Evolutionary conservation across 2,113 vertebrate genomes (phyloP).

Genomic region (Neogale vison): DNA sequence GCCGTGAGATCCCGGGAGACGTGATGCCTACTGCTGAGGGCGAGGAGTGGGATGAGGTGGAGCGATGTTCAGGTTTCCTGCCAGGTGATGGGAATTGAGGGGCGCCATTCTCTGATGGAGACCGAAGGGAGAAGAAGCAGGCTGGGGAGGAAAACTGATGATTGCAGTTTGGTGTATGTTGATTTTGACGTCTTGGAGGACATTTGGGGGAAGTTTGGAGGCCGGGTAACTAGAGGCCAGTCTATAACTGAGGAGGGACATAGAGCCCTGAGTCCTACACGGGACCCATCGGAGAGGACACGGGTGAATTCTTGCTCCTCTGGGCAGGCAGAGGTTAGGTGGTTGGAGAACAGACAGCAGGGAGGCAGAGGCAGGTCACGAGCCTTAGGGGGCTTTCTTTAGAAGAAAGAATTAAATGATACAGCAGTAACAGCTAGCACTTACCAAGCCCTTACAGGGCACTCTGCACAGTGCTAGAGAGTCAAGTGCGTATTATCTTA

Average conservation of each 20-base stretch:
- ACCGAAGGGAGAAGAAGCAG: neutral
- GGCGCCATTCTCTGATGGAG: neutral
- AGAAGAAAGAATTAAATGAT: neutral
- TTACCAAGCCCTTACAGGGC: neutral
- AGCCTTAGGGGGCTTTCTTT: neutral
- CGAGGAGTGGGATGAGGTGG: neutral
- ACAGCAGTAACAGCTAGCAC: neutral
- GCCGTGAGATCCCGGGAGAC: neutral
- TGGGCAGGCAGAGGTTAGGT: neutral
- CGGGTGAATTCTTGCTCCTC: neutral
- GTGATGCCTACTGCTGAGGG: neutral
- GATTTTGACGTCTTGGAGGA: neutral
- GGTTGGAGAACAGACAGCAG: neutral
- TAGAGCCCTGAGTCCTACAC: neutral
- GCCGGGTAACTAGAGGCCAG: no score
- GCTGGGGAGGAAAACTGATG: neutral
- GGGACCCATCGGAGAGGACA: no score
- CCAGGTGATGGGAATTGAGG: neutral
- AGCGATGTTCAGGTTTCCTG: neutral
- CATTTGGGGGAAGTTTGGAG: neutral
- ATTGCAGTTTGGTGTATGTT: neutral
- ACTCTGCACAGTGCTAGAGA: neutral
- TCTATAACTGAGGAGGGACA: neutral
- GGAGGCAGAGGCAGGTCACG: neutral
- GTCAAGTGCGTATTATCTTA: fast-evolving